Base-by-base conservation (phyloP, 2,113 vertebrate genomes). In the Festucalex cinctus region DNA sequence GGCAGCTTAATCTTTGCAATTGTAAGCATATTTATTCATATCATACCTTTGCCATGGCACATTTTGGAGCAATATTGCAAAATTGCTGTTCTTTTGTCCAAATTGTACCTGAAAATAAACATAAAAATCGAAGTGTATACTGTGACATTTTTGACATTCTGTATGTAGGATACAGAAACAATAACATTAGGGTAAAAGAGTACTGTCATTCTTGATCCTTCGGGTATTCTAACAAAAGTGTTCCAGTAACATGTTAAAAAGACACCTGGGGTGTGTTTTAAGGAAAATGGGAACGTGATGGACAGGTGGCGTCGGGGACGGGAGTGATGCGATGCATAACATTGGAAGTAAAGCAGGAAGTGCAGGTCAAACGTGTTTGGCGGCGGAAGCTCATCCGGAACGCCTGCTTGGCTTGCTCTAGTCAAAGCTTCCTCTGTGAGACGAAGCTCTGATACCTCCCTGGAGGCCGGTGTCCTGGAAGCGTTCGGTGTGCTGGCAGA, bases 351-450 rank as follows among this genome's bases (percentile, higher is more conserved):
- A 19, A 28, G 46, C 58, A 77, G 46, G 63, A 43, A 58, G 57
- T 69, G 6, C 13, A 44, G 62, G 68, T 66, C 75, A 61, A 57
- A 62, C 17, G 19, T 79, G 63, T 69, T 62, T 62, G 22, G 60
- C 62, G 70, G 72, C 70, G 83, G 69, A 77, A 83, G 78, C 70
- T 71, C 68, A 63, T 65, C 65, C 51, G 85, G 80, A 83, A 77
- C 73, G 76, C 72, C 73, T 77, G 74, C 57, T 59, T 58, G 48
- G 78, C 74, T 85, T 68, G 20, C 58, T 39, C 75, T 39, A 68
- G 81, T 90, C 77, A 92, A 89, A 85, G 88, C 74, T 0, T 70
- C 71, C 71, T 85, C 85, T 86, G 85, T 89, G 83, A 41, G 78
- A 35, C 49, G 60, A 67, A 71, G 63, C 51, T 73, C 71, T 85